Conservation (phyloP, 2,113 vertebrate species). For the Pelodiscus sinensis region DNA sequence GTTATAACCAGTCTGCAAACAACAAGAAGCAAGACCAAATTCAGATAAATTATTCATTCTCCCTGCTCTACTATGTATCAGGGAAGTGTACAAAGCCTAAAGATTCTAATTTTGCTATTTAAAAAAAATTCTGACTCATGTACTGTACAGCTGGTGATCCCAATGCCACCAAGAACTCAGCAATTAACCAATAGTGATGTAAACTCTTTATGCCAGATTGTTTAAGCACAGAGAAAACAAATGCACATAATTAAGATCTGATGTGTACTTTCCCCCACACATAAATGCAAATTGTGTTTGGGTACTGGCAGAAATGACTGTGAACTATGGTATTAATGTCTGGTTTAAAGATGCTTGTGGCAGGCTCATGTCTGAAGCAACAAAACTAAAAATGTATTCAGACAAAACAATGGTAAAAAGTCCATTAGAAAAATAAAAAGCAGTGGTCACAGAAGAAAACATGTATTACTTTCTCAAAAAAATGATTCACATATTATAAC, state of each 20-base stretch:
- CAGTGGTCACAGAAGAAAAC: conserved; percentile 48
- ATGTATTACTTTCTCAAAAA: conserved; percentile 50
- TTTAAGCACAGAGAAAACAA: conserved; percentile 71
- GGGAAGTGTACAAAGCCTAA: conserved; percentile 46
- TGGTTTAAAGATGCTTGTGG: conserved; percentile 77
- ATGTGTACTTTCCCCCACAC: conserved; percentile 75
- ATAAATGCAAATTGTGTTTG: conserved; percentile 78
- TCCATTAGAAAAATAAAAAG: conserved; percentile 70
- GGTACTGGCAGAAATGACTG: conserved; percentile 77
- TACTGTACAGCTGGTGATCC: conserved; percentile 54
- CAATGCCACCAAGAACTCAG: conserved; percentile 61
- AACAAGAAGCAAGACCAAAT: fast-evolving
- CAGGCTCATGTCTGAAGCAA: conserved; percentile 73
- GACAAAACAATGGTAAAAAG: conserved; percentile 76
- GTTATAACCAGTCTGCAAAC: background rate
- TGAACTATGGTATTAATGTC: conserved; percentile 79
- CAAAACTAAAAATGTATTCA: conserved; percentile 75
- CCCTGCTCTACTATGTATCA: background rate
- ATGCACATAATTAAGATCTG: conserved; percentile 79
- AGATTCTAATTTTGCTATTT: conserved; percentile 34
- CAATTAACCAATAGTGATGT: conserved; percentile 69
- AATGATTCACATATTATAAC: conserved; percentile 52
- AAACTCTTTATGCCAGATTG: conserved; percentile 77
- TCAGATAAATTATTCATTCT: background rate
- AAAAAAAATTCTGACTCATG: conserved; percentile 43